These are phyloP conservation scores for Phengaris arion DNA, from an alignment of 2,888 invertebrate species.

Conservation along the genomic window DNA sequence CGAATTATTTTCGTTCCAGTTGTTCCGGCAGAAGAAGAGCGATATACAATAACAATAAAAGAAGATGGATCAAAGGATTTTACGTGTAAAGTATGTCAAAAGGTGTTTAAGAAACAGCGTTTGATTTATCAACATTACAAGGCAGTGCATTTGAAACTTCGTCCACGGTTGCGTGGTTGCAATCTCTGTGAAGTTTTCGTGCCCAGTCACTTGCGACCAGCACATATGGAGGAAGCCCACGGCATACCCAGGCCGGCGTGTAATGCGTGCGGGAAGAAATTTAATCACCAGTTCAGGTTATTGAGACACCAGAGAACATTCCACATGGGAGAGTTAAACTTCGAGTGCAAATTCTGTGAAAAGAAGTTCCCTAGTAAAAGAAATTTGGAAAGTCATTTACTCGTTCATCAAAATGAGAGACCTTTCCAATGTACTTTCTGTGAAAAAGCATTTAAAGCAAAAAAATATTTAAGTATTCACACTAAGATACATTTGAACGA, in stretches of 20 bases:
- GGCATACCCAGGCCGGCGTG: neutral
- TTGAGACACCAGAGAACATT: neutral
- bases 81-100: neutral
- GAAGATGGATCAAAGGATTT: neutral
- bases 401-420: neutral
- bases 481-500: constrained; percentile 48
- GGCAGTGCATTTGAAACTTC: neutral
- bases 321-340: neutral
- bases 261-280: neutral
- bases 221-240: neutral
- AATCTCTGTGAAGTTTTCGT: neutral
- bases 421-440: constrained; percentile 1
- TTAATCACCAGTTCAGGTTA: neutral
- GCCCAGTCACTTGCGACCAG: neutral
- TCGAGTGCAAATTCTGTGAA: neutral
- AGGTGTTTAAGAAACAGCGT: neutral
- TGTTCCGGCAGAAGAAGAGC: neutral
- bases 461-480: neutral
- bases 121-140: neutral
- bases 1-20: neutral
- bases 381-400: neutral
- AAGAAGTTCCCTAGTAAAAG: neutral
- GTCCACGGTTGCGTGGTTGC: neutral
- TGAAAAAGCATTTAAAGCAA: neutral
- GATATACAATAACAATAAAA: neutral